Evolutionary conservation across 2,113 vertebrate genomes (phyloP).

Genomic region (Nothocercus nigrocapillus): DNA sequence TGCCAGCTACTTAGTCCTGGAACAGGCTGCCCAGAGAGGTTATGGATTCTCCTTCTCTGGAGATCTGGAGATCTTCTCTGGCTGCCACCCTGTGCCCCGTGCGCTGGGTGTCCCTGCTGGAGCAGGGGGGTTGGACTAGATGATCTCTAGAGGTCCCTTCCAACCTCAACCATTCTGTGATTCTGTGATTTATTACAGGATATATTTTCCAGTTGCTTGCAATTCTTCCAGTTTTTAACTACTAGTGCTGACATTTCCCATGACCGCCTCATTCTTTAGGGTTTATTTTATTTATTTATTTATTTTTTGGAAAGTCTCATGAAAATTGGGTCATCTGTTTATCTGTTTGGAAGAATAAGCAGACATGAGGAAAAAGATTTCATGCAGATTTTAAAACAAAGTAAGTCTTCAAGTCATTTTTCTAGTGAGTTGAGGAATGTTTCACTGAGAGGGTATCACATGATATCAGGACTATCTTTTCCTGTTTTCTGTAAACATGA

Average conservation of each 20-base stretch:
- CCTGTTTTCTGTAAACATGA: not conserved
- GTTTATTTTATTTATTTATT: not conserved
- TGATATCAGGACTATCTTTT: not conserved
- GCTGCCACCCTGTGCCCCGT: no score
- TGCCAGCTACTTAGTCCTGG: not conserved
- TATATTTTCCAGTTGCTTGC: not conserved
- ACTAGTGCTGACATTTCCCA: not conserved
- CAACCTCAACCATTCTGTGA: no score
- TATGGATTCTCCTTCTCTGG: no score
- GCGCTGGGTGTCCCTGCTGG: no score
- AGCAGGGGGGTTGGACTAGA: no score
- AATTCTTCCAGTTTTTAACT: not conserved
- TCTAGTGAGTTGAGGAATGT: no score
- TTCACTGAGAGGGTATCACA: not conserved
- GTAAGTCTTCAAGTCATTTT: no score
- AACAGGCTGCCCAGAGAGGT: no score
- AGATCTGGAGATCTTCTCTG: no score
- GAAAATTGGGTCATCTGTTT: not conserved
- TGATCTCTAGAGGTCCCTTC: no score
- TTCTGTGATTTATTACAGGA: not conserved
- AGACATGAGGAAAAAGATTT: not conserved
- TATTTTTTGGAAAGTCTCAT: not conserved
- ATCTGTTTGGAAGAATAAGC: not conserved
- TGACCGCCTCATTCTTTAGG: not conserved
- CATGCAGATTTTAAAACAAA: not conserved